Evolutionary conservation across 2,797 vertebrate species (phyloP).

Genomic region (Arrhamphus sclerolepis): DNA sequence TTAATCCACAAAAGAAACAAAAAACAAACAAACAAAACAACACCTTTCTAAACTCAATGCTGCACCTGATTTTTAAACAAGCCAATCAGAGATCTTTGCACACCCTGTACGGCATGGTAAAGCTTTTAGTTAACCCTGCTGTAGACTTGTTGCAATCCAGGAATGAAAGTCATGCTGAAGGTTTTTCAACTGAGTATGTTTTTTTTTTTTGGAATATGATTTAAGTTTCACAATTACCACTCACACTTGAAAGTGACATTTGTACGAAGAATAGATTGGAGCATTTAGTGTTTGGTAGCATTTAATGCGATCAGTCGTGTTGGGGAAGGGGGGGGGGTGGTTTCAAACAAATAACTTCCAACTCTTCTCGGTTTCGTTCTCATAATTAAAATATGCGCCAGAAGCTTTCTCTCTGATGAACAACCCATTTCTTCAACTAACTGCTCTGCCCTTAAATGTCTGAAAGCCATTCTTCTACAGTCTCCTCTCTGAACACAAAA

Average conservation of each 20-base stretch:
- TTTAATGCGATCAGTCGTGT: too few species aligned
- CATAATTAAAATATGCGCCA: too few species aligned
- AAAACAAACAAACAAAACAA: neutral
- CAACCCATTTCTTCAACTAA: neutral
- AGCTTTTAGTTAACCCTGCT: neutral
- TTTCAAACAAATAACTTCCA: neutral
- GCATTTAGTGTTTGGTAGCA: too few species aligned
- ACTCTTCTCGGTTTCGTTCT: neutral
- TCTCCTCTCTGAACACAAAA: neutral
- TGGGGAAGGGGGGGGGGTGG: too few species aligned
- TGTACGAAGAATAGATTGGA: too few species aligned
- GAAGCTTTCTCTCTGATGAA: neutral
- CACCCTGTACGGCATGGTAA: slow-evolving; percentile 1
- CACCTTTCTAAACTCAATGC: slow-evolving; percentile 9
- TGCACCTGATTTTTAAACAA: slow-evolving; percentile 33
- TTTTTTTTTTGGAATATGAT: neutral
- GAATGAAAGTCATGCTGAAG: neutral
- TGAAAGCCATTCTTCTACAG: slow-evolving; percentile 15
- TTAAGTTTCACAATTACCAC: too few species aligned
- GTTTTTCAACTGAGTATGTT: neutral
- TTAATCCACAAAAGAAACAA: too few species aligned
- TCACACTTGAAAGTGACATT: too few species aligned
- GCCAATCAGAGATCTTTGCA: neutral
- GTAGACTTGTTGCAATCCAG: neutral
- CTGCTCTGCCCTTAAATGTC: slow-evolving; percentile 6